Evolutionary conservation across 2,113 vertebrate species (phyloP), one percentile per base, ranked within the genome.

Genomic region (Ptilorrhoa leucosticta): DNA sequence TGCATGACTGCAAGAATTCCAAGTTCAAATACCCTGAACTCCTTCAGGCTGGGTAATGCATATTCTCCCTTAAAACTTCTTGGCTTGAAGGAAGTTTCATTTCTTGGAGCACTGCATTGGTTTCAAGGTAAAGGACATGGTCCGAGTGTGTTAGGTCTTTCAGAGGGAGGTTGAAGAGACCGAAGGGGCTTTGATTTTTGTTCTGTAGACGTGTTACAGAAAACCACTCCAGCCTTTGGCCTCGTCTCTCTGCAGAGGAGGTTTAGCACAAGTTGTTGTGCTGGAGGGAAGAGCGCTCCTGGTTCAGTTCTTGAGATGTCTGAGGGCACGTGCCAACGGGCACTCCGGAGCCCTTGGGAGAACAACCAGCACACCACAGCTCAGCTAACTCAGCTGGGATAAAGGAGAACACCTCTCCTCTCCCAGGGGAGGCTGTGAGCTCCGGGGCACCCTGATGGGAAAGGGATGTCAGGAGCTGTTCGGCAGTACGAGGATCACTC

Each of bases 101-200:
- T 75, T 94, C 39, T 85, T 47, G 23, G 26, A 71, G 24, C 60
- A n/a, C 10, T 81, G 76, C 66, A 2, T 16, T 53, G 72, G 83
- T 92, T 93, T 88, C 82, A 44, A 93, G 90, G 76, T 37, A 93
- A 92, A 95, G 94, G 90, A 81, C 60, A 11, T 26, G 82, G 87
- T 58, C 58, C 40, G 81, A 69, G 58, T 15, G 21, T n/a, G 83
- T 96, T 15, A 96, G 85, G 86, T 96, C 76, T 92, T 71, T 56
- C 85, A 86, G 68, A 53, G 83, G n/a, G 65, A 90, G 85, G 83
- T 30, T 93, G 79, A 83, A 95, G 83, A 68, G 64, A 33, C 68
- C 27, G 72, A 92, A 64, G 3, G 1, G 44, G 51, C 90, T 97
- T 96, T 96, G 88, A 92, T 96, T 94, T 93, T 75, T 87, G 37